Percentiles rank a stretch among this genome's conserved stretches.
Conservation (phyloP, 2,797 vertebrate species). For the Salarias fasciatus region DNA sequence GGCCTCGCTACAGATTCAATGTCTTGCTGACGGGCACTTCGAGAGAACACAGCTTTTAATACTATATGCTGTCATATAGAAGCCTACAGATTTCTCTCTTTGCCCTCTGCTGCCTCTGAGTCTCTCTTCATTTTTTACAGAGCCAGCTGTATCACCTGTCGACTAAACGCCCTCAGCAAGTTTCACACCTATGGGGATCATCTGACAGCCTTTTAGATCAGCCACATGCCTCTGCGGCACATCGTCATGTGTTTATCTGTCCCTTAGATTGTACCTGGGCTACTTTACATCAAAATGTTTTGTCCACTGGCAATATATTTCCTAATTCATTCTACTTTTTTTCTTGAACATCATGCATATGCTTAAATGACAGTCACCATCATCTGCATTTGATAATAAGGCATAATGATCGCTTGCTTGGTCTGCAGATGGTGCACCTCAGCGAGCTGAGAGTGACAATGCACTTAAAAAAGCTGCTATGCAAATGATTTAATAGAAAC, state of each 20-base stretch:
- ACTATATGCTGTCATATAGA: constrained; percentile 4
- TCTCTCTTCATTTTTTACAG: constrained; percentile 7
- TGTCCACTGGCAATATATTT: no score
- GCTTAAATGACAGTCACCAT: no score
- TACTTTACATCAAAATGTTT: no score
- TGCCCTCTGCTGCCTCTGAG: neutral
- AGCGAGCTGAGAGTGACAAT: no score
- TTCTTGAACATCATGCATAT: no score
- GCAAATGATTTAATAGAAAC: no score
- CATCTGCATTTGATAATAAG: no score
- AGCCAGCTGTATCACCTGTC: constrained; percentile 1
- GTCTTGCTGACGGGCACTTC: constrained; percentile 35
- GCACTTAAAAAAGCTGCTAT: no score
- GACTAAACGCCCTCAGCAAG: neutral
- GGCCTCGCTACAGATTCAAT: neutral
- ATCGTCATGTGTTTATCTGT: neutral
- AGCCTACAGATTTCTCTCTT: neutral
- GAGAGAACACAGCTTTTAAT: no score
- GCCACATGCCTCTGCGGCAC: constrained; percentile 1
- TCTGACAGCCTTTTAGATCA: constrained; percentile 5
- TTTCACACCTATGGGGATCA: constrained; percentile 5
- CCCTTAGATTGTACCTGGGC: neutral
- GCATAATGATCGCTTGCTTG: no score
- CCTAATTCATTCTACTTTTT: no score
- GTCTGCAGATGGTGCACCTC: no score